Evolutionary conservation across 2,113 vertebrate genomes (phyloP), one percentile per base, ranked within the genome.

Genomic region (Corvus cornix): DNA sequence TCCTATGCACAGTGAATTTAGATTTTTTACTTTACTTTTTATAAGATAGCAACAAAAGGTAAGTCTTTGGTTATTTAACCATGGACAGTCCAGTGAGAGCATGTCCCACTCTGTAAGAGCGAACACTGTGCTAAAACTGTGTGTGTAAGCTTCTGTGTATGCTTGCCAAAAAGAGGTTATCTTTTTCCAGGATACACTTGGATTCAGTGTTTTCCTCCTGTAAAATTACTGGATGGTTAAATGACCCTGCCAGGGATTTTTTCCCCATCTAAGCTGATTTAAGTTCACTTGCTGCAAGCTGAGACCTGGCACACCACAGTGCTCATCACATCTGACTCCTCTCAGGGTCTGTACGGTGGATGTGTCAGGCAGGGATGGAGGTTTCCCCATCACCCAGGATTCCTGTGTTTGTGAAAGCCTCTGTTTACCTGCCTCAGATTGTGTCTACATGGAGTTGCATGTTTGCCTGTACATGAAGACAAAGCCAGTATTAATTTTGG

Each of bases 351-450:
- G 4, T 4, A 10, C 28, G 21, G 48, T 44, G 41, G 35, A 13
- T 16, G 16, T 30, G 30, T 16, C 41, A 16, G 53, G 52, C 0
- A 26, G 31, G 24, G 33, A 26, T 0, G 0, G 33, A 58, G 11
- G 6, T 39, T 69, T 53, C 37, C 24, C 26, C 16, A 35, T 33
- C 56, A 12, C 27, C 30, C 53, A 20, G 33, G 31, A 31, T 43
- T 64, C 16, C 60, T 46, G 43, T 21, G 22, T 39, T 81, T 62
- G n/a, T n/a, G 48, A 52, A 37, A 77, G 8, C 48, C 20, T 72
- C 28, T 63, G 11, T 24, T 62, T 20, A 13, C 26, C 26, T 28
- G 11, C 9, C 31, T 49, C 16, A 11, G 33, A 7, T 4, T 20
- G 11, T 22, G 2, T 1, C 20, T 41, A 3, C 33, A 20, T 24